Evolutionary conservation across 2,797 vertebrate species (phyloP), one percentile per base, ranked within the genome.

Genomic region (Pachyuromys duprasi): DNA sequence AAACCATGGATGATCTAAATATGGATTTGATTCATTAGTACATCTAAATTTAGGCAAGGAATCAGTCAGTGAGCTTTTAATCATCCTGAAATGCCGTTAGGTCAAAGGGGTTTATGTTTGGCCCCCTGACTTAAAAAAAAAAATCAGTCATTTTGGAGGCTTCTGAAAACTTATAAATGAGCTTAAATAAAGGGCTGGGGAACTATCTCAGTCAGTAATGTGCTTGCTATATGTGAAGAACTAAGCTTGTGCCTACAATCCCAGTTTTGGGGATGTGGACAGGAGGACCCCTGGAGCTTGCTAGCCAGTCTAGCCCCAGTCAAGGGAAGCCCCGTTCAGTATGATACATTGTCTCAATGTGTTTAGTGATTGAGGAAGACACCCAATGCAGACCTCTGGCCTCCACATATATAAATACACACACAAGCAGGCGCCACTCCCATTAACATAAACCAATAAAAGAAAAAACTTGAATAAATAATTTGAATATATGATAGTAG

Each of bases 61-160:
- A 93, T 42, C 6, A 65, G 39, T 70, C 62, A 72, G 65, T 72
- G 45, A 91, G 72, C 49, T 67, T 65, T 65, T 31, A 91, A 33
- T 88, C 42, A 87, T 89, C 15, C 72, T 92, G 67, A 94, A 95
- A 96, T 86, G 83, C 76, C 49, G 63, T 96, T 63, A 94, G 36
- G 24, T 95, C 42, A 65, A 57, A 75, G 5, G 75, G 31, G 33
- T 42, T 93, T 94, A 5, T 78, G 18, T 93, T 70, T 95, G 62
- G 88, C 6, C 81, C 6, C n/a, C 57, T 80, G 17, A 31, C 60
- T 80, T 95, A 90, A 93, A 39, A n/a, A 96, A 96, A 62, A 96
- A 86, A 81, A 90, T 9, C 14, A 39, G 14, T 81, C 31, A 83
- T 80, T 79, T 91, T 87, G 91, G 42, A 89, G 45, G 42, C 42